These are phyloP conservation scores for Eretmochelys imbricata DNA, from an alignment of 2,113 vertebrate species.

Conservation along the genomic window DNA sequence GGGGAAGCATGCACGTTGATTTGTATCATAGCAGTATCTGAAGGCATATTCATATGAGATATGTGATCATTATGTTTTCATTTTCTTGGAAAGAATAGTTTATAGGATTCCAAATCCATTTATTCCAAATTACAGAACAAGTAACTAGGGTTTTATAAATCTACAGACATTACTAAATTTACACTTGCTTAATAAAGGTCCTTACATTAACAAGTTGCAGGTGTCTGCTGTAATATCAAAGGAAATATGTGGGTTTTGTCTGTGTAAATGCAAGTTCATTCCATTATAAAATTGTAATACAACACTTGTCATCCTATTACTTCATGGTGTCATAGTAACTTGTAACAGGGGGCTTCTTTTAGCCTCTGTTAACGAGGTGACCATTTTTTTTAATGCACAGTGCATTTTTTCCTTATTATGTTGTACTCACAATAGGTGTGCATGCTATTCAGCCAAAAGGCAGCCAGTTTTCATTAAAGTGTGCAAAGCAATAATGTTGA, in stretches of 20 bases:
- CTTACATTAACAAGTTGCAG: slow-evolving; percentile 77
- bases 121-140: slow-evolving; percentile 49
- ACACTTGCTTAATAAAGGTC: slow-evolving; percentile 73
- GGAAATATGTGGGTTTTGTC: slow-evolving; percentile 50
- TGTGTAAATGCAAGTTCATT: slow-evolving; percentile 68
- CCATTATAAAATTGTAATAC: slow-evolving; percentile 70
- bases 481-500: slow-evolving; percentile 77
- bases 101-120: slow-evolving; percentile 55
- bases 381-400: slow-evolving; percentile 61
- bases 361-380: slow-evolving; percentile 80
- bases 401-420: slow-evolving; percentile 62
- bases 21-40: slow-evolving; percentile 34
- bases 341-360: slow-evolving; percentile 80
- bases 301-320: slow-evolving; percentile 80
- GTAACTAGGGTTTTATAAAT: slow-evolving; percentile 68
- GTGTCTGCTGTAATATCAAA: slow-evolving; percentile 71
- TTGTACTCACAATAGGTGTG: slow-evolving; percentile 67
- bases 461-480: slow-evolving; percentile 79
- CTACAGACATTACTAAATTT: slow-evolving; percentile 69
- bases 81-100: slow-evolving; percentile 70
- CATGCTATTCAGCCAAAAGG: slow-evolving; percentile 67
- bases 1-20: slow-evolving; percentile 24
- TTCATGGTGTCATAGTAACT: slow-evolving; percentile 81
- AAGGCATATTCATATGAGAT: slow-evolving; percentile 35
- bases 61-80: slow-evolving; percentile 48